Percentiles rank a stretch among this genome's conserved stretches.
phyloP scores from a whole-genome alignment of 2,113 vertebrate species.

The Alethe diademata region DNA sequence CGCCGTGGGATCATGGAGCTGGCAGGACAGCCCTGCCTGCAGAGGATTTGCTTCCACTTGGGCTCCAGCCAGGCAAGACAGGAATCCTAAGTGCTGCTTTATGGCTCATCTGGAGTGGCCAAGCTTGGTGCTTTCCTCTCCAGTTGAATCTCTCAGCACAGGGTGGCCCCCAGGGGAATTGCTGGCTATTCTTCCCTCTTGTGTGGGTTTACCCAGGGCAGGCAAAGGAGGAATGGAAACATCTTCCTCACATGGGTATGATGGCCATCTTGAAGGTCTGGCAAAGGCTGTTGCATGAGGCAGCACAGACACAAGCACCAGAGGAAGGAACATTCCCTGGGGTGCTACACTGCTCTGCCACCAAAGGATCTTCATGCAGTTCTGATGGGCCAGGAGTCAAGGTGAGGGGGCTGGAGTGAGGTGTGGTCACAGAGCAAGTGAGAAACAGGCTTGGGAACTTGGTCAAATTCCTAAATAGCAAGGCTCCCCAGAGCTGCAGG shows the following conservation, averaged over 20 bases:
- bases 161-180: background rate
- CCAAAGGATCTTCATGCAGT: background rate
- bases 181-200: background rate
- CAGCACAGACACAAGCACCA: background rate
- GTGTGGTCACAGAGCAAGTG: background rate
- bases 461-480: background rate
- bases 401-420: background rate
- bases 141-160: background rate
- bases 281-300: background rate
- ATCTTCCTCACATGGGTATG: background rate
- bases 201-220: background rate
- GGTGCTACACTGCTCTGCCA: background rate
- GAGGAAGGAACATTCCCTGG: background rate
- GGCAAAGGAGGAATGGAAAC: background rate
- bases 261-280: background rate
- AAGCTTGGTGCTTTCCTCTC: background rate
- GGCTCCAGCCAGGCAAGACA: constrained; percentile 16
- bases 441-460: background rate
- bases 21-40: constrained; percentile 30
- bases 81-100: constrained; percentile 12
- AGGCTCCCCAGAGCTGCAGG: background rate
- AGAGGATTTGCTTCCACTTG: constrained; percentile 47
- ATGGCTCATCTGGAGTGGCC: background rate
- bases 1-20: constrained; percentile 1
- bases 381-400: background rate